Base-by-base conservation (phyloP, 2,888 invertebrate species). In the Deroplatys truncata region DNA sequence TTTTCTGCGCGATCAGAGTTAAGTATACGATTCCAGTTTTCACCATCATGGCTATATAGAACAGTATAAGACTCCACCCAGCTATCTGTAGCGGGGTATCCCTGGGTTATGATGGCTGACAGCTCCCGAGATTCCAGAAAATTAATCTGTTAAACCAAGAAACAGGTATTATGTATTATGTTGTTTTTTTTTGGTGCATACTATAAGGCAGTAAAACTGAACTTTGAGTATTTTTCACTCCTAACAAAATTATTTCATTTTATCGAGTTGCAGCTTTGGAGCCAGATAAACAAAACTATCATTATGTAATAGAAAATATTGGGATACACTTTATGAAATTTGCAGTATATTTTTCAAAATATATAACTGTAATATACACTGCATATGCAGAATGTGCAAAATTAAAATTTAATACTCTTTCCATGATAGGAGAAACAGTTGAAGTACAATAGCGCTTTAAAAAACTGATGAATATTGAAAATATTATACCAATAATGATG, bases 11-110 rank as follows among this genome's bases (percentile, higher is more conserved):
- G 35, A 82, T 28, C 92, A 0, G 94, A 93, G 90, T 96, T 94
- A 7, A 96, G 92, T 0, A 97, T 94, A 0, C 96, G 95, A 93
- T 96, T 97, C 96, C 97, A 98, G 1, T 95, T 95, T 35, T 94
- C 93, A 0, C 96, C 95, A 92, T 97, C 96, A 20, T 95, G 95
- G 0, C 98, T 97, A 93, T 97, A 98, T 92, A 95, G 93, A 0
- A 98, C 94, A 92, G 95, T 95, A 93, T 96, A 98, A 0, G 96
- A 94, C 2, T 96, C 96, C 2, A 98, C 97, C 97, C 97, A 98
- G 28, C 96, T 96, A 84, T 95, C 94, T 0, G 96, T 96, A 25
- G 96, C 97, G 49, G 87, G 84, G 35, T 89, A 88, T 4, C 94
- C 94, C 92, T 96, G 96, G 0, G 97, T 97, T 88, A 95, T 95